phyloP scores from a whole-genome alignment of 2,797 vertebrate genomes.

The Cephalopachus bancanus region DNA sequence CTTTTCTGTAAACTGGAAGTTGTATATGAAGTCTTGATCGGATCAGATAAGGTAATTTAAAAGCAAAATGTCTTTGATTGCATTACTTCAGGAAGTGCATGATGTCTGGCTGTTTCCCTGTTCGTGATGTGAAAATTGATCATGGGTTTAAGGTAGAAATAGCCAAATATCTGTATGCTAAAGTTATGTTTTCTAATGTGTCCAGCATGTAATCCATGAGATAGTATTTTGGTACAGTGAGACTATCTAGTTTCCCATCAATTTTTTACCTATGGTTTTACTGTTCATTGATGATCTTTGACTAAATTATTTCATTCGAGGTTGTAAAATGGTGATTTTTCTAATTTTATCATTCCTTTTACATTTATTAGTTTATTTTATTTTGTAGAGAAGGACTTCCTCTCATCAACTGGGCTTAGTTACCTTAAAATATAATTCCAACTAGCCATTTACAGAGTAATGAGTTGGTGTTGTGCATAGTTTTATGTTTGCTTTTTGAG shows the following conservation, averaged over 20 bases:
- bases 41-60: background rate
- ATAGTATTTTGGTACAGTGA: background rate
- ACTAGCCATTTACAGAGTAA: background rate
- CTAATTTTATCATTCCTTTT: background rate
- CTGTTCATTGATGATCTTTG: background rate
- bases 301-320: slow-evolving; percentile 14
- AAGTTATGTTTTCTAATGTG: background rate
- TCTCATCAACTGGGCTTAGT: background rate
- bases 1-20: slow-evolving; percentile 47
- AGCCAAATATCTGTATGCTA: background rate
- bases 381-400: background rate
- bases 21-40: slow-evolving; percentile 12
- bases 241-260: background rate
- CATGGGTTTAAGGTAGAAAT: background rate
- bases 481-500: background rate
- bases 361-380: background rate
- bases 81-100: background rate
- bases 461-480: background rate
- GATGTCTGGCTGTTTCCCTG: background rate
- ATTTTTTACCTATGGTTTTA: background rate
- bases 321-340: slow-evolving; percentile 28
- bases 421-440: background rate
- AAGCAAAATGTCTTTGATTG: background rate
- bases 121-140: background rate
- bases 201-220: background rate